Evolutionary conservation across 2,797 vertebrate species (phyloP).

Genomic region (Bradypodion pumilum): DNA sequence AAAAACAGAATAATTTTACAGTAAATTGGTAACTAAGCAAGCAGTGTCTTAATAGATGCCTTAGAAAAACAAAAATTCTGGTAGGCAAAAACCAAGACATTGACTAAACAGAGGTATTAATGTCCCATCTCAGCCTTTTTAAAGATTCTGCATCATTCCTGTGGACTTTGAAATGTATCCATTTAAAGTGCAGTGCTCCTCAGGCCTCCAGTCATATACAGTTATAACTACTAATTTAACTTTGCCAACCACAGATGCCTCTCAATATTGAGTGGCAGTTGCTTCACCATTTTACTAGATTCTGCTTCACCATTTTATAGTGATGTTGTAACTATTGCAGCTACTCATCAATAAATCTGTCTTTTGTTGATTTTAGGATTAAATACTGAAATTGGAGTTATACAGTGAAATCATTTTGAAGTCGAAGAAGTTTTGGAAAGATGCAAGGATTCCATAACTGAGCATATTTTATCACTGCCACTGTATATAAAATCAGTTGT

Average conservation of each 20-base stretch:
- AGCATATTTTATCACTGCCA: neutral
- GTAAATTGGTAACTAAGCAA: neutral
- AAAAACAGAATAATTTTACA: neutral
- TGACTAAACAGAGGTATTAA: neutral
- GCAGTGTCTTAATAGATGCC: neutral
- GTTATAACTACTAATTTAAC: no score
- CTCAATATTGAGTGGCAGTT: no score
- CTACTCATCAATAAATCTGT: neutral
- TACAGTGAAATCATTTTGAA: neutral
- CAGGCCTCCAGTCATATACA: neutral
- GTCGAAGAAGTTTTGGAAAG: neutral
- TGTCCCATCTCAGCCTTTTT: neutral
- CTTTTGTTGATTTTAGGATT: neutral
- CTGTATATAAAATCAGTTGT: neutral
- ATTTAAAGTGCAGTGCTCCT: neutral
- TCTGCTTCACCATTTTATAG: neutral
- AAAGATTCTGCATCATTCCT: neutral
- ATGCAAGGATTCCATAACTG: neutral
- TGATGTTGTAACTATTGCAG: neutral
- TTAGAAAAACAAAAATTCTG: neutral
- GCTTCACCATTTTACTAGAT: neutral
- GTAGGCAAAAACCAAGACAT: no score
- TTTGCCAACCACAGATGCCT: no score
- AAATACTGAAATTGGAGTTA: neutral
- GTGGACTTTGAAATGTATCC: neutral